These are phyloP conservation scores for Psephotus haematonotus DNA, from an alignment of 2,113 vertebrate species.

Conservation along the genomic window DNA sequence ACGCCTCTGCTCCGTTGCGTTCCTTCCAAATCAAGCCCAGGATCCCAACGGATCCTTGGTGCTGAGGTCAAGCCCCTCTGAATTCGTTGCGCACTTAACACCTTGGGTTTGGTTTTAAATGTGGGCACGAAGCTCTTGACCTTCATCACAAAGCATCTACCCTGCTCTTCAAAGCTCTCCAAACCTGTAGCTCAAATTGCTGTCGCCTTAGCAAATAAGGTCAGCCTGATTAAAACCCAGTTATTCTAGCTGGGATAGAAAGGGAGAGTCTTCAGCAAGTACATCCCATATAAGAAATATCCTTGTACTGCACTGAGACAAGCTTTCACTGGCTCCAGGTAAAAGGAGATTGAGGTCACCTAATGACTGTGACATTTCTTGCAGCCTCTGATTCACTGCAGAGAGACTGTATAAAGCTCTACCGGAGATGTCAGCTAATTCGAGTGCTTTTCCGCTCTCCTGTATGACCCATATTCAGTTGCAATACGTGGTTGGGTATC, in stretches of 20 bases:
- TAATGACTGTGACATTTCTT: not conserved
- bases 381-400: not conserved
- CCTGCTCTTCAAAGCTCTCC: not conserved
- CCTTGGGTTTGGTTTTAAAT: not conserved
- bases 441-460: not conserved
- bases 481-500: not conserved
- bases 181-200: not conserved
- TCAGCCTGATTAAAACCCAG: not conserved
- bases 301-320: not conserved
- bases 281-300: not conserved
- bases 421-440: not conserved
- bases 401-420: not conserved
- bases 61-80: not conserved
- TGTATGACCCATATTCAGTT: not conserved
- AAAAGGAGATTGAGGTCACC: slow-evolving; percentile 32
- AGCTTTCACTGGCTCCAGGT: not conserved
- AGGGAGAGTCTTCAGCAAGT: not conserved
- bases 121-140: not conserved
- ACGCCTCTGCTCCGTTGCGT: fast-evolving
- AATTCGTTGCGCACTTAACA: fast-evolving
- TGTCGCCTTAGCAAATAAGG: not conserved
- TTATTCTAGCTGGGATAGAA: not conserved
- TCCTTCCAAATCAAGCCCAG: not conserved
- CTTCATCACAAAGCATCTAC: not conserved
- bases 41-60: not conserved